A percentile compares a stretch with the other conserved stretches of the same genome.
These are phyloP conservation scores for Poecilia picta DNA, from an alignment of 2,797 vertebrate genomes.

Conservation along the genomic window DNA sequence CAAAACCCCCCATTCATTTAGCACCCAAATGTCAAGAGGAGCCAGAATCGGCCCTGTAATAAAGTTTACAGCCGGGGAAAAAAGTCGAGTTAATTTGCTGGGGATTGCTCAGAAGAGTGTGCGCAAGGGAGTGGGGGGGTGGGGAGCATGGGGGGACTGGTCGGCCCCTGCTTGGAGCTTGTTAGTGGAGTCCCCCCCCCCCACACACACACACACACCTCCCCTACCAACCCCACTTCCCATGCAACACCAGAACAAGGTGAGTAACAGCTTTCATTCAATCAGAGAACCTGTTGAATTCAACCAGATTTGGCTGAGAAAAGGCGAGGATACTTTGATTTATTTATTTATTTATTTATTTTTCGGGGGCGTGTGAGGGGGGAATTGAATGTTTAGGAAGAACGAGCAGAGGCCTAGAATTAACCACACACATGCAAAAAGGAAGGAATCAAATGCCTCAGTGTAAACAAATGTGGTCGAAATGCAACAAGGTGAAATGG, in stretches of 20 bases:
- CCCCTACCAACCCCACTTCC: slow-evolving; percentile 51
- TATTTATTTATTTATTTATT: too few relatives aligned
- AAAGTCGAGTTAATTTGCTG: slow-evolving; percentile 90
- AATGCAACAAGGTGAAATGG: background rate
- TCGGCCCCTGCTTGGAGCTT: slow-evolving; percentile 82
- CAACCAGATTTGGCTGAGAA: slow-evolving; percentile 11
- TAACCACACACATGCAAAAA: background rate
- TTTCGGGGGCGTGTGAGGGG: background rate
- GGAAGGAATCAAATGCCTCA: background rate
- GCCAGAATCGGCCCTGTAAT: slow-evolving; percentile 90
- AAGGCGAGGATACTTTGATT: background rate
- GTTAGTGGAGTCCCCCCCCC: slow-evolving; percentile 76
- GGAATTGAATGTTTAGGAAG: background rate
- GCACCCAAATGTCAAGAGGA: slow-evolving; percentile 96
- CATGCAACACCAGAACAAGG: slow-evolving; percentile 81
- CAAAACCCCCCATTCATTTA: slow-evolving; percentile 97
- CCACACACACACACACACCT: slow-evolving; percentile 45
- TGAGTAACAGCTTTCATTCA: slow-evolving; percentile 82
- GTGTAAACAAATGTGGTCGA: background rate
- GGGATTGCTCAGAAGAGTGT: slow-evolving; percentile 80
- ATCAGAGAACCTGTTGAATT: slow-evolving; percentile 75
- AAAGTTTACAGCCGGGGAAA: slow-evolving; percentile 92
- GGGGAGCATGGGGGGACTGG: slow-evolving; percentile 78
- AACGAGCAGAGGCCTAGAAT: background rate
- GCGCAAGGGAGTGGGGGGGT: slow-evolving; percentile 77